These are phyloP conservation scores for Eretmocerus hayati DNA, from an alignment of 2,888 invertebrate genomes.

Conservation along the genomic window DNA sequence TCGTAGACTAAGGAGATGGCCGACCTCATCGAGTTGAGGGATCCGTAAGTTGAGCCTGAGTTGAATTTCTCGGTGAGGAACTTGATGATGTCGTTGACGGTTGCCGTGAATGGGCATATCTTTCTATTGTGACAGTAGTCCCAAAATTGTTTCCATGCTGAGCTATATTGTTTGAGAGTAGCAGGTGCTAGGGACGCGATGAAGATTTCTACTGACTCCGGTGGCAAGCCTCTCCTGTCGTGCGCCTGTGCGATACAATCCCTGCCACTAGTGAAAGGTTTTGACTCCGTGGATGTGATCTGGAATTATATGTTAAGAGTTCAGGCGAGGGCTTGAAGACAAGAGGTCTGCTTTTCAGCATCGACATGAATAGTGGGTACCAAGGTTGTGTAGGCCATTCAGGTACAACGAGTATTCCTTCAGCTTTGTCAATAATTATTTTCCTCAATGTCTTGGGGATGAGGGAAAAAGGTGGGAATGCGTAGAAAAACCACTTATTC, in stretches of 20 bases:
- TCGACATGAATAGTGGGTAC: conserved; percentile 26
- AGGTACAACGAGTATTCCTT: conserved; percentile 32
- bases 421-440: conserved; percentile 26
- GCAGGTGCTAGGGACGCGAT: conserved; percentile 4
- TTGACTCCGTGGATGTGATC: background rate
- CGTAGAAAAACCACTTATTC: no score
- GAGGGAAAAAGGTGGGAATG: conserved; percentile 21
- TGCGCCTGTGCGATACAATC: background rate
- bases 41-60: conserved; percentile 6
- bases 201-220: background rate
- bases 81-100: background rate
- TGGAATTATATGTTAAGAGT: background rate
- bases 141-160: conserved; percentile 12
- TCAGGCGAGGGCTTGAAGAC: background rate
- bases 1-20: no score
- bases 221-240: background rate
- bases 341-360: background rate
- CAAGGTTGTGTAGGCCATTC: conserved; percentile 31
- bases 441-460: conserved; percentile 21
- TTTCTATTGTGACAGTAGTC: background rate
- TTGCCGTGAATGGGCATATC: background rate
- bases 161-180: conserved; percentile 14
- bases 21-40: no score
- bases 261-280: conserved; percentile 3
- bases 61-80: conserved; percentile 5